Conservation (phyloP, 2,113 vertebrate genomes). For the Ardeotis arabs region DNA sequence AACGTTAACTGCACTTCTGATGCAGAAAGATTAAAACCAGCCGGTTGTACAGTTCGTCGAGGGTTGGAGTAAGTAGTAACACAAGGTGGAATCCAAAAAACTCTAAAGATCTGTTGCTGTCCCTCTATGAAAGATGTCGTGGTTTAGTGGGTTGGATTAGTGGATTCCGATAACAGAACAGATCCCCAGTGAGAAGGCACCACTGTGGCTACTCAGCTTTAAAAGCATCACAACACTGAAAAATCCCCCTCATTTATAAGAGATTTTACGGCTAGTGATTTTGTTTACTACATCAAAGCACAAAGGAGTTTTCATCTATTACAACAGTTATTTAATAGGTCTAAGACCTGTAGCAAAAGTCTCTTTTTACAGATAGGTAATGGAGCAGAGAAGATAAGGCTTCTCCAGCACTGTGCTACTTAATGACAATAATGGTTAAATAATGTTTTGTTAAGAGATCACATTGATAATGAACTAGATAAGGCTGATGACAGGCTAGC, state of each 20-base stretch:
- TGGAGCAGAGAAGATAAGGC: neutral
- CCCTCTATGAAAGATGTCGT: neutral
- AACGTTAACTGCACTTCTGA: neutral
- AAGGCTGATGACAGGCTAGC: neutral
- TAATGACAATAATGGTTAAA: neutral
- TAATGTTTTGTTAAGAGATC: neutral
- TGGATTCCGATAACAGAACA: neutral
- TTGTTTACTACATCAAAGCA: neutral
- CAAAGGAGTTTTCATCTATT: neutral
- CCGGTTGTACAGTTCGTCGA: neutral
- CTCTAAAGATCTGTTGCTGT: neutral
- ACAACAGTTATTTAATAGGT: neutral
- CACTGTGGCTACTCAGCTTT: neutral
- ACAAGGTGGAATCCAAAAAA: neutral
- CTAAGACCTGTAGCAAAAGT: neutral
- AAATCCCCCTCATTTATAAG: neutral
- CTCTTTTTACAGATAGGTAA: neutral
- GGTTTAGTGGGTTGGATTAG: neutral
- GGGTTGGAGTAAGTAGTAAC: neutral
- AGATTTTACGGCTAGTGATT: neutral
- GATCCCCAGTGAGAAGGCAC: neutral
- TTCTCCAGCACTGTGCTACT: neutral
- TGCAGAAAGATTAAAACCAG: neutral
- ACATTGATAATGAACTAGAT: neutral
- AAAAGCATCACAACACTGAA: neutral